phyloP scores from a whole-genome alignment of 2,888 invertebrate genomes.

The Cosmopolites sordidus region DNA sequence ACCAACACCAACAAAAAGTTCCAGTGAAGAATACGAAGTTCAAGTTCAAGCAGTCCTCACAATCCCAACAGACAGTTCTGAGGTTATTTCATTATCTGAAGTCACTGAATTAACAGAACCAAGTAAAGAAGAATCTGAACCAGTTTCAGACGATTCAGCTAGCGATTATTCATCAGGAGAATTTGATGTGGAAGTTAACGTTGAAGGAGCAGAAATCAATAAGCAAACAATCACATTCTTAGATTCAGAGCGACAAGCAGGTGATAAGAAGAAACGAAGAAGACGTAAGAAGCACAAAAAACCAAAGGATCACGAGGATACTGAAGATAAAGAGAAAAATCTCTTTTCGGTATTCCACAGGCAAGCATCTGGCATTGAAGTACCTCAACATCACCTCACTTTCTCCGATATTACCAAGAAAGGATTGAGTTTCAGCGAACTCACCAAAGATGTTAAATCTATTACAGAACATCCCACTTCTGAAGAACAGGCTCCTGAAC shows the following conservation, averaged over 20 bases:
- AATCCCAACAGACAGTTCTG: constrained; percentile 46
- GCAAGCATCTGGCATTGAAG: constrained; percentile 33
- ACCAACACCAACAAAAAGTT: constrained; percentile 32
- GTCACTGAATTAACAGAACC: constrained; percentile 7
- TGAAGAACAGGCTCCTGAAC: constrained; percentile 1
- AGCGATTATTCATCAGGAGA: constrained; percentile 34
- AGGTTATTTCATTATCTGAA: constrained; percentile 20
- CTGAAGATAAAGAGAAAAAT: constrained; percentile 30
- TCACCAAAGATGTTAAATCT: constrained; percentile 13
- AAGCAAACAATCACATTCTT: constrained; percentile 32
- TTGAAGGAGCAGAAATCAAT: constrained; percentile 36
- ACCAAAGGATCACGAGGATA: constrained; percentile 19
- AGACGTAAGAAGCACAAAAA: constrained; percentile 29
- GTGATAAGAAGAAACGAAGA: constrained; percentile 31
- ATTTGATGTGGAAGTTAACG: constrained; percentile 37
- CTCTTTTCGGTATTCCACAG: constrained; percentile 38
- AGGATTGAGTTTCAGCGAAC: constrained; percentile 19
- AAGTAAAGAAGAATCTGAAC: constrained; percentile 8
- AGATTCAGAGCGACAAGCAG: constrained; percentile 31
- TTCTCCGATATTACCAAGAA: constrained; percentile 39
- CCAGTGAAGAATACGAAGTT: constrained; percentile 53
- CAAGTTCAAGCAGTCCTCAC: constrained; percentile 57
- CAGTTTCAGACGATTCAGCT: constrained; percentile 11
- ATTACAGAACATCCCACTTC: constrained; percentile 5
- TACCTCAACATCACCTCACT: constrained; percentile 36